Base-by-base conservation (phyloP, 2,113 vertebrate species). In the Phaethon lepturus region DNA sequence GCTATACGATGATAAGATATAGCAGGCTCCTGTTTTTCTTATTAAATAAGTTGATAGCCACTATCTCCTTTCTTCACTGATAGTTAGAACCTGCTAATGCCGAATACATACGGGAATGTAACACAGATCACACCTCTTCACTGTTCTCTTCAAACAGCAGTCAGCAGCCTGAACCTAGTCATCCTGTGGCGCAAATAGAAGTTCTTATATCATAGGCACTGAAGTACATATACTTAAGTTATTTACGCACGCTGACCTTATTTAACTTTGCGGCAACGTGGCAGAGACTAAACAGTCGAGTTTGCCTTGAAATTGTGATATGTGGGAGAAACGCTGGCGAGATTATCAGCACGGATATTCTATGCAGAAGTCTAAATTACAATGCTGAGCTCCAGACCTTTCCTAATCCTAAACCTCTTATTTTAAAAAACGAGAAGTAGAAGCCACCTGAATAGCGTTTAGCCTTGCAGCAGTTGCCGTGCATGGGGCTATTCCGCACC, bases 271-370 rank as follows among this genome's bases (percentile, higher is more conserved):
- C 72, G 77, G 55, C 23, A 58, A n/a, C 6, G 24, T 52, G 63
- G 8, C 85, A 94, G 67, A 97, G 96, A 97, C 96, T 95, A 97
- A 97, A 97, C 97, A 97, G 59, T 24, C 58, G 52, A 11, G 38
- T 52, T 96, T 95, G 90, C 96, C 95, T 97, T 97, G 97, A 91
- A 83, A 53, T 83, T 22, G 79, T 89, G 93, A 91, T 87, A 95
- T 1, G 59, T 50, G 82, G 50, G 80, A 87, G 73, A 72, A 63
- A 25, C 44, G 68, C 29, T 15, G 40, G 25, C 42, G 78, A 84
- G 75, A 93, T 96, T 82, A 95, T 90, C 81, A 90, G 38, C 68
- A 81, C 0, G 16, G 60, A 52, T 85, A 58, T 68, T 88, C 67
- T 35, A 2, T 31, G 23, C 83, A 91, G 67, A 75, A 93, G 89